A percentile compares a stretch with the other conserved stretches of the same genome.
These are phyloP conservation scores for Proterorhinus semilunaris DNA, from an alignment of 2,113 vertebrate genomes.

Conservation along the genomic window DNA sequence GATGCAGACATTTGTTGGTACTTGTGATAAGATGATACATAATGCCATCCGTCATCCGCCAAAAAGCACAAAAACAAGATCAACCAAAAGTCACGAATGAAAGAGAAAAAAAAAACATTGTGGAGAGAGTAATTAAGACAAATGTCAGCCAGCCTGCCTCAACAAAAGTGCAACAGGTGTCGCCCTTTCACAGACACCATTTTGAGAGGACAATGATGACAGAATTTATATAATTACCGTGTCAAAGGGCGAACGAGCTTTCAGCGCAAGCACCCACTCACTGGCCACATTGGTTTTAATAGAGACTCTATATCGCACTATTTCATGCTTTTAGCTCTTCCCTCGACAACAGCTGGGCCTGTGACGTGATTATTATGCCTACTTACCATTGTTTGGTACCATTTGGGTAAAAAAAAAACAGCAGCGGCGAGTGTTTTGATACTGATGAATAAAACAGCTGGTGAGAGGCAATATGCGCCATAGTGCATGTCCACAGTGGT, in stretches of 20 bases:
- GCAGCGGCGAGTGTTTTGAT: constrained; percentile 20
- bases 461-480: background rate
- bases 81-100: constrained; percentile 31
- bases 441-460: constrained; percentile 6
- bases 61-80: background rate
- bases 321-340: constrained; percentile 38
- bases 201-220: constrained; percentile 41
- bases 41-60: background rate
- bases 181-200: constrained; percentile 22
- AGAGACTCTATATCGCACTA: constrained; percentile 31
- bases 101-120: background rate
- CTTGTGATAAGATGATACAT: background rate
- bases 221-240: constrained; percentile 44
- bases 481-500: background rate
- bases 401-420: constrained; percentile 16
- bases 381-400: constrained; percentile 16
- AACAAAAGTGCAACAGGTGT: constrained; percentile 40
- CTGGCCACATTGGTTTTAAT: constrained; percentile 49
- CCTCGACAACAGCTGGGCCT: constrained; percentile 46
- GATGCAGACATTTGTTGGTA: too few relatives aligned
- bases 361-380: constrained; percentile 35
- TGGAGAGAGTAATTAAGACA: constrained; percentile 1
- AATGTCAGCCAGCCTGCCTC: constrained; percentile 5
- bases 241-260: constrained; percentile 35
- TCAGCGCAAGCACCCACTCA: constrained; percentile 33